Conservation (phyloP, 2,797 vertebrate species). For the Myotis vivesi region DNA sequence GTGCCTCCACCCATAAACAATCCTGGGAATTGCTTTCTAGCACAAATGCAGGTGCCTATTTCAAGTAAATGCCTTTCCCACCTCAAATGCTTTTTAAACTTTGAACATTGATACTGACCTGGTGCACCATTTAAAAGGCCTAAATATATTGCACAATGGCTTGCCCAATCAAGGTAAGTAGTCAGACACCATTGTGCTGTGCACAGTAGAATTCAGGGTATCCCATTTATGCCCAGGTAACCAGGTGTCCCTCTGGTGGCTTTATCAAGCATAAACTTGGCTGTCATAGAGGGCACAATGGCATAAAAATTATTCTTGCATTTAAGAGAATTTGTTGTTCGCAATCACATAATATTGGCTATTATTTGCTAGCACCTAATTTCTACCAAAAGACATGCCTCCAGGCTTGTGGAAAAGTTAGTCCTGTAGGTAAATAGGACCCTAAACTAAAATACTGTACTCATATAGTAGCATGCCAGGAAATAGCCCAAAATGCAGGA, state of each 20-base stretch:
- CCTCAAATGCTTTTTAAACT: constrained; percentile 1
- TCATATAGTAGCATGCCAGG: not conserved
- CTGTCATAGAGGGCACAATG: not conserved
- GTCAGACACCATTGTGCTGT: not conserved
- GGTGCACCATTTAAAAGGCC: not conserved
- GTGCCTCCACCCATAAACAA: not conserved
- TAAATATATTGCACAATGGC: not conserved
- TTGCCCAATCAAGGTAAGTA: not conserved
- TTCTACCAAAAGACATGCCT: not conserved
- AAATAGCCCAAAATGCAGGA: not conserved
- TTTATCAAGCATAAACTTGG: not conserved
- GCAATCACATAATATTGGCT: not conserved
- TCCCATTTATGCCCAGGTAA: constrained; percentile 17
- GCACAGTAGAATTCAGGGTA: not conserved
- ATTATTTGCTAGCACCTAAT: not conserved
- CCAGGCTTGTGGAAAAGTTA: not conserved
- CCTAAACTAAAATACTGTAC: not conserved
- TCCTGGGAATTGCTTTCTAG: not conserved
- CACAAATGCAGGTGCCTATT: not conserved
- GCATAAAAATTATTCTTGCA: not conserved
- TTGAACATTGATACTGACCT: not conserved
- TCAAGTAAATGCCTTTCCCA: constrained; percentile 37
- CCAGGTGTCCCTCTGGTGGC: not conserved
- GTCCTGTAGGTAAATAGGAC: not conserved
- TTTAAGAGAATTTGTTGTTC: not conserved